These are phyloP conservation scores for Scaptomyza pallida DNA, from an alignment of 1,140 invertebrate species.

Conservation along the genomic window DNA sequence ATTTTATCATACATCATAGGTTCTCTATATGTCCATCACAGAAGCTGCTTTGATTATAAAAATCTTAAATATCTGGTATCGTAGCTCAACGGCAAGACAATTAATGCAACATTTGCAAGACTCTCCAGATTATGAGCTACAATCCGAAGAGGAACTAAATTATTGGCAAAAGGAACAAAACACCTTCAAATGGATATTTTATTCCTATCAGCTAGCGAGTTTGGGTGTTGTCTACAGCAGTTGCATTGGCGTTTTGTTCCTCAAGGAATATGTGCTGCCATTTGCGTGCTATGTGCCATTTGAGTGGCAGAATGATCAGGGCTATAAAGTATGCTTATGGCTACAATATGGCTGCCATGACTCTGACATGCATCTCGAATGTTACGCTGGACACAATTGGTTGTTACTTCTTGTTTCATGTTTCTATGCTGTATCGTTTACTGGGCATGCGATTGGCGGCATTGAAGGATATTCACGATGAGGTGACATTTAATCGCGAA, in stretches of 20 bases:
- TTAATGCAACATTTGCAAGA: conserved; percentile 53
- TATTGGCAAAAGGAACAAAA: conserved; percentile 55
- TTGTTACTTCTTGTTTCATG: conserved; percentile 73
- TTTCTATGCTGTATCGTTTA: conserved; percentile 61
- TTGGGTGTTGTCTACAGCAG: conserved; percentile 56
- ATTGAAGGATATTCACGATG: conserved; percentile 11
- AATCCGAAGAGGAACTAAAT: conserved; percentile 22
- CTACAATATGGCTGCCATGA: conserved; percentile 61
- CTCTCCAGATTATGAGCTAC: conserved; percentile 22
- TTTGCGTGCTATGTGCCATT: conserved; percentile 74
- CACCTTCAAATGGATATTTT: conserved; percentile 52
- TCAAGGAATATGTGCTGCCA: conserved; percentile 56
- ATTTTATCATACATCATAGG: background rate
- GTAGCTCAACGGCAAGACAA: conserved; percentile 36
- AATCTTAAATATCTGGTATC: conserved; percentile 67
- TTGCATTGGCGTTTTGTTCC: conserved; percentile 56
- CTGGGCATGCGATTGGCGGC: conserved; percentile 52
- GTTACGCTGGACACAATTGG: conserved; percentile 64
- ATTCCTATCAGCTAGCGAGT: conserved; percentile 53
- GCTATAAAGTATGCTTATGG: conserved; percentile 68
- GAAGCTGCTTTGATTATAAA: conserved; percentile 65
- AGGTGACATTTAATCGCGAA: conserved; percentile 27
- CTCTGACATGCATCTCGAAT: conserved; percentile 66
- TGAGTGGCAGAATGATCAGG: conserved; percentile 48
- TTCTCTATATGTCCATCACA: conserved; percentile 76